Conservation (phyloP, 1,140 invertebrate genomes). For the Vollenhovia emeryi region DNA sequence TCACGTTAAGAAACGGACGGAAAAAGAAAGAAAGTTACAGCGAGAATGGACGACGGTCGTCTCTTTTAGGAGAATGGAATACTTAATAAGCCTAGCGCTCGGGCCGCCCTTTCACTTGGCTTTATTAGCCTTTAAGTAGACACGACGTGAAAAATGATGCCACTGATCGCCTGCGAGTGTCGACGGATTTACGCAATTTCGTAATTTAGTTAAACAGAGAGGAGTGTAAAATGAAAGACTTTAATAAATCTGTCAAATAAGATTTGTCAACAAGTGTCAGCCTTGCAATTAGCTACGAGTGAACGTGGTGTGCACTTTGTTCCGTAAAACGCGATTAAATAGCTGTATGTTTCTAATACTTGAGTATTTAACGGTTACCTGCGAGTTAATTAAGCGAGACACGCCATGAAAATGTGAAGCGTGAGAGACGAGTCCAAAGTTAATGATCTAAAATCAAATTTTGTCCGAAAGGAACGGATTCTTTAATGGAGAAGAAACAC, state of each 20-base stretch:
- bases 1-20: background rate
- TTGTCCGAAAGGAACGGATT: background rate
- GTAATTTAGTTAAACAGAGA: background rate
- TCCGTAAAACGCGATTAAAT: background rate
- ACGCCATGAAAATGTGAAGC: background rate
- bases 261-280: background rate
- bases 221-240: background rate
- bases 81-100: slow-evolving; percentile 17
- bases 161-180: no score
- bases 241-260: background rate
- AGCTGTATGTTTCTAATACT: background rate
- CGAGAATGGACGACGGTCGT: background rate
- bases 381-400: no score
- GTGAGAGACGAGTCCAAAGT: background rate
- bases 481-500: background rate
- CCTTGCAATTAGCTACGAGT: background rate
- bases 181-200: background rate
- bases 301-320: background rate
- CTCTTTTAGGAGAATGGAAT: background rate
- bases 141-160: slow-evolving; percentile 21
- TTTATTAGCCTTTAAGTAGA: slow-evolving; percentile 25
- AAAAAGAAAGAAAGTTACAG: background rate
- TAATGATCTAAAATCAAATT: background rate
- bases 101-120: background rate
- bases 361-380: background rate